Conservation (phyloP, 2,797 vertebrate species). For the Poeciliopsis presidionis region DNA sequence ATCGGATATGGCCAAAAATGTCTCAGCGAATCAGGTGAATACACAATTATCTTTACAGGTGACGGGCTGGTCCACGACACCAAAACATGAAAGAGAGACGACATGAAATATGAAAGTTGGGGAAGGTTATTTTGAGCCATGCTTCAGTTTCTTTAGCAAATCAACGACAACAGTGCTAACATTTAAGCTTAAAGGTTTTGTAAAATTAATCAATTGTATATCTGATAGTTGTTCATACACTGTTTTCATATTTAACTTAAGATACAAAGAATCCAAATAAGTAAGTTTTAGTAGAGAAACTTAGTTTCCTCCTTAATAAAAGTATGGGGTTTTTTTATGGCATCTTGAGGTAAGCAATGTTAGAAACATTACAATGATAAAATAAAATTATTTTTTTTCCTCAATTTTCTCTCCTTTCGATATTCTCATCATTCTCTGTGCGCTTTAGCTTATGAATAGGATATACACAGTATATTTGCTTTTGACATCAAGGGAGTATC, state of each 20-base stretch:
- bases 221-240: background rate
- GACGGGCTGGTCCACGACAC: constrained; percentile 72
- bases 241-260: background rate
- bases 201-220: background rate
- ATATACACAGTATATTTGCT: background rate
- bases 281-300: background rate
- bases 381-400: background rate
- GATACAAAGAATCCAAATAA: background rate
- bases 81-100: constrained; percentile 41
- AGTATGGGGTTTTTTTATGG: too few relatives aligned
- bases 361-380: background rate
- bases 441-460: background rate
- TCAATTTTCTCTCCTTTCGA: background rate
- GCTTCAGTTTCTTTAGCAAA: background rate
- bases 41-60: constrained; percentile 74
- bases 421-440: background rate
- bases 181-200: background rate
- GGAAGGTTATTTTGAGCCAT: background rate
- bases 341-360: background rate
- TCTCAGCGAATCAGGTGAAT: constrained; percentile 74
- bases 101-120: background rate
- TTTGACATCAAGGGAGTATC: background rate
- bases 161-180: background rate
- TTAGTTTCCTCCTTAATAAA: too few relatives aligned
- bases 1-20: constrained; percentile 38